Evolutionary conservation across 2,888 invertebrate species (phyloP), one percentile per base, ranked within the genome.

Genomic region (Mythimna ferrago): DNA sequence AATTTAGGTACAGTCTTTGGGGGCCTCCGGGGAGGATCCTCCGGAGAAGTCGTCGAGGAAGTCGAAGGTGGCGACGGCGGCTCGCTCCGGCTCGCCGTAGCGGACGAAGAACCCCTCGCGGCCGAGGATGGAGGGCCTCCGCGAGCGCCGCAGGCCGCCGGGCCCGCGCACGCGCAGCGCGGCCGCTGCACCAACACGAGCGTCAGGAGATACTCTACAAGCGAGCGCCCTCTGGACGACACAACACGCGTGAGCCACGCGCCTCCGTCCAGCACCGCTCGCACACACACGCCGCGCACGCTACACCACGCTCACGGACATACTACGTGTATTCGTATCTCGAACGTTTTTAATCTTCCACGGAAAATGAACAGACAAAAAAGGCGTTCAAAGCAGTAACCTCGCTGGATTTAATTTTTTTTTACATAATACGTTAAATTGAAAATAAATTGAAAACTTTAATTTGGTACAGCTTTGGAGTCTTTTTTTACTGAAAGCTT

Each of bases 21-120:
- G 91, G 88, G 92, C 92, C 83, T 92, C 95, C 87, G 95, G 95
- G 78, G 94, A 92, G 78, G 94, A 93, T 81, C 92, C 93, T 82
- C 90, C 93, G 88, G 96, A 94, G 87, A 98, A 93, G 88, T 97
- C 97, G 93, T 98, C 97, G 87, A 98, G 97, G 96, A 98, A 98
- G 95, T 98, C 98, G 95, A 98, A 98, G 87, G 97, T 97, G 80
- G 98, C 97, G 86, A 98, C 97, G 80, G 98, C 98, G 90, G 98
- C 98, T 80, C 97, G 97, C 91, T 98, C 98, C 89, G 97, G 97
- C 87, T 98, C 97, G 64, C 98, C 98, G 96, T 97, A 98, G 86
- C 98, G 97, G 79, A 97, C 97, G 97, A 97, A 98, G 96, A 98
- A 98, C 89, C 98, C 98, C 82, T 97, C 97, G 77, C 98, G 97